These are phyloP conservation scores for Eumerus sabulonum DNA, from an alignment of 2,888 invertebrate species.

Conservation along the genomic window DNA sequence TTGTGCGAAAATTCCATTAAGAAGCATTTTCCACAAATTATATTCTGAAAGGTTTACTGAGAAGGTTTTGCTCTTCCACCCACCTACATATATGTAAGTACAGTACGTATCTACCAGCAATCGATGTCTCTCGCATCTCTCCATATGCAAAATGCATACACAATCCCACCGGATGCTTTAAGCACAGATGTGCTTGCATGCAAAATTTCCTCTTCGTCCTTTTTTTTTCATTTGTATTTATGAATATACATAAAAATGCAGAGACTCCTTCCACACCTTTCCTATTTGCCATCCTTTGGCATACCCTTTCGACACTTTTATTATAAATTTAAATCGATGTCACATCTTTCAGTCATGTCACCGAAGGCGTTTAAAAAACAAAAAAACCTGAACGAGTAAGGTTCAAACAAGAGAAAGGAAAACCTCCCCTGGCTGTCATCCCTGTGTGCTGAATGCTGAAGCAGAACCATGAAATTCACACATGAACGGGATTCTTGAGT, in stretches of 20 bases:
- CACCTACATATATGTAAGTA: no score
- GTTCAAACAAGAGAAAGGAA: constrained; percentile 25
- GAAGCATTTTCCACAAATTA: constrained; percentile 19
- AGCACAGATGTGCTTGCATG: constrained; percentile 4
- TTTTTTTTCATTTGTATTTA: constrained; percentile 8
- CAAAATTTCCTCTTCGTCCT: constrained; percentile 9
- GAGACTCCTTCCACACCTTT: neutral
- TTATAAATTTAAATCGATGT: constrained; percentile 65
- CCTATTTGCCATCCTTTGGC: neutral
- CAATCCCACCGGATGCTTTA: neutral
- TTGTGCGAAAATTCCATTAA: constrained; percentile 26
- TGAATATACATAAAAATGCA: neutral
- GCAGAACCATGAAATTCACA: constrained; percentile 55
- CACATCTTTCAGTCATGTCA: constrained; percentile 39
- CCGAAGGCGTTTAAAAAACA: neutral
- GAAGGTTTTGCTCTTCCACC: no score
- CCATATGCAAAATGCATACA: constrained; percentile 19
- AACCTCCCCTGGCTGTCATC: constrained; percentile 11
- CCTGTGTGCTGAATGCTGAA: constrained; percentile 2
- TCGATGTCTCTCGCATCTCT: neutral
- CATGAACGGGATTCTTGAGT: constrained; percentile 51
- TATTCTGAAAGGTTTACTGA: constrained; percentile 9
- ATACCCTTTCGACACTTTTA: constrained; percentile 21
- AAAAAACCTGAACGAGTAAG: constrained; percentile 16
- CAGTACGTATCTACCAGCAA: no score